Conservation (phyloP, 1,140 invertebrate species). For the Heliconius melpomene region DNA sequence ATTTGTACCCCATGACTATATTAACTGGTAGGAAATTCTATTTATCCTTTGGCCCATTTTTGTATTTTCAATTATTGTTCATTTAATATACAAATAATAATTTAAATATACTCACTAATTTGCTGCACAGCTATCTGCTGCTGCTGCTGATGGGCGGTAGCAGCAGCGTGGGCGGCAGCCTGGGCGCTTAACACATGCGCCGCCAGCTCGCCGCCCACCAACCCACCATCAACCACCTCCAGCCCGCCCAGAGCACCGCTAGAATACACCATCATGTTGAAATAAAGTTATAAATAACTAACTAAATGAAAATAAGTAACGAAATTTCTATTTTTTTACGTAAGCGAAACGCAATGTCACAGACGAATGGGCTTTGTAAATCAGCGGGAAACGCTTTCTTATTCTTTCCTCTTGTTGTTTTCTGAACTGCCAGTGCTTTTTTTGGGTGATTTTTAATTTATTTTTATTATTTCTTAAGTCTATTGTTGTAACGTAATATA, state of each 20-base stretch:
- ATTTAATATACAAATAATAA: too few relatives aligned
- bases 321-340: slow-evolving; percentile 34
- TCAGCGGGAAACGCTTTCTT: slow-evolving; percentile 43
- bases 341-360: slow-evolving; percentile 33
- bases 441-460: background rate
- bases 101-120: slow-evolving; percentile 61
- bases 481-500: background rate
- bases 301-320: slow-evolving; percentile 26
- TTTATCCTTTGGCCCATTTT: too few relatives aligned
- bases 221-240: slow-evolving; percentile 69
- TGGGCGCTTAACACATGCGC: slow-evolving; percentile 72
- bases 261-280: slow-evolving; percentile 77
- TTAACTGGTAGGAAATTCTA: too few relatives aligned
- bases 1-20: too few relatives aligned
- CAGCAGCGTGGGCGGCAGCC: slow-evolving; percentile 71
- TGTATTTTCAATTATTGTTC: too few relatives aligned
- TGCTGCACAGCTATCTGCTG: slow-evolving; percentile 72
- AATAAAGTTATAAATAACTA: slow-evolving; percentile 28
- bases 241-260: slow-evolving; percentile 74
- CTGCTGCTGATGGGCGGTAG: slow-evolving; percentile 64
- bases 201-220: slow-evolving; percentile 72
- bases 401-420: slow-evolving; percentile 18
- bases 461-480: background rate
- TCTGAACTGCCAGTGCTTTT: background rate
- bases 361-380: slow-evolving; percentile 39